Conservation (phyloP, 2,797 vertebrate species). For the Trematomus bernacchii region DNA sequence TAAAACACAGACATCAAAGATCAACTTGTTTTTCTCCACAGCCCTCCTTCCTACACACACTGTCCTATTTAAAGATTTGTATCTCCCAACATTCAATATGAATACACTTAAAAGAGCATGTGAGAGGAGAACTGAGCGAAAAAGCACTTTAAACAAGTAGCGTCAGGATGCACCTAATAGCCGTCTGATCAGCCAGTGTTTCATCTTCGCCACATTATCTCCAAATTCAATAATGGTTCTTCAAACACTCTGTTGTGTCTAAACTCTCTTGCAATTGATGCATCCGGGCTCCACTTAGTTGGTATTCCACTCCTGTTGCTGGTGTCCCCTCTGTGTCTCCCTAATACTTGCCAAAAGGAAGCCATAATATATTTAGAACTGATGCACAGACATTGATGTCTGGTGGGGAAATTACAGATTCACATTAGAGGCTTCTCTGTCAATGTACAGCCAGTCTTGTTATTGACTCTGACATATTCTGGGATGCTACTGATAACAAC, state of each 20-base stretch:
- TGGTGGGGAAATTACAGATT: slow-evolving; percentile 57
- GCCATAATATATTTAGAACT: slow-evolving; percentile 34
- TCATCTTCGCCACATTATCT: slow-evolving; percentile 72
- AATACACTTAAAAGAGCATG: slow-evolving; percentile 67
- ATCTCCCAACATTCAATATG: slow-evolving; percentile 64
- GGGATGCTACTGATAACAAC: slow-evolving; percentile 68
- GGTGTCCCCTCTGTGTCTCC: slow-evolving; percentile 34
- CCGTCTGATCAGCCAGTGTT: slow-evolving; percentile 60
- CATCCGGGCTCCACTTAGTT: slow-evolving; percentile 35
- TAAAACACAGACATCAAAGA: slow-evolving; percentile 75
- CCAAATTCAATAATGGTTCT: slow-evolving; percentile 66
- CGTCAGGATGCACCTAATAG: slow-evolving; percentile 60
- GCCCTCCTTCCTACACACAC: slow-evolving; percentile 38
- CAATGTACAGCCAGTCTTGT: slow-evolving; percentile 60
- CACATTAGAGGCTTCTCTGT: slow-evolving; percentile 56
- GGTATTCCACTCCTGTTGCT: slow-evolving; percentile 43
- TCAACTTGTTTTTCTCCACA: slow-evolving; percentile 56
- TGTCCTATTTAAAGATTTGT: slow-evolving; percentile 67
- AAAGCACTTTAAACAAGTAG: slow-evolving; percentile 60
- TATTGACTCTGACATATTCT: slow-evolving; percentile 79
- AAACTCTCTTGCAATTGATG: slow-evolving; percentile 51
- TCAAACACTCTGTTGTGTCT: slow-evolving; percentile 54
- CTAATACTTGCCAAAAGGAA: slow-evolving; percentile 56
- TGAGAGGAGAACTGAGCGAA: slow-evolving; percentile 32
- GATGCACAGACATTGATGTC: slow-evolving; percentile 37